Evolutionary conservation across 1,140 invertebrate species (phyloP).

Genomic region (Lutraria rhynchaena): DNA sequence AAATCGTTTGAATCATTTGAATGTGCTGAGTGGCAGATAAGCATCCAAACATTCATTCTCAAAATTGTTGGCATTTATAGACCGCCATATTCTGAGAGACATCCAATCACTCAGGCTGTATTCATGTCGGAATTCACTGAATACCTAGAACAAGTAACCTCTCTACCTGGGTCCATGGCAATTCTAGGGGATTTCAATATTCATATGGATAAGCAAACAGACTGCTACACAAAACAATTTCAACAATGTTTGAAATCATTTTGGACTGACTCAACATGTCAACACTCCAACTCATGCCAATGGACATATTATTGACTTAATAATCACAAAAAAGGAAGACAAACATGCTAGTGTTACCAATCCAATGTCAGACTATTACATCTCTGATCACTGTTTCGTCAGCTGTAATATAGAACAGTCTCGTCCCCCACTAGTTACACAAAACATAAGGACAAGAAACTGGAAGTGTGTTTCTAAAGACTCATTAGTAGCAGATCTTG

Average conservation of each 20-base stretch:
- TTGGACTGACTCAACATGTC: constrained; percentile 1
- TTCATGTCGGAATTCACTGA: constrained; percentile 25
- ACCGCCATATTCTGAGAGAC: constrained; percentile 15
- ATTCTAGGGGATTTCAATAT: constrained; percentile 10
- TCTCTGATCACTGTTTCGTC: constrained; percentile 9
- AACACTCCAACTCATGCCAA: not conserved
- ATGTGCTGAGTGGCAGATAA: constrained; percentile 21
- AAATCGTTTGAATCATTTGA: constrained; percentile 25
- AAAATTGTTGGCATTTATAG: constrained; percentile 2
- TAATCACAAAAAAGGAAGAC: constrained; percentile 16
- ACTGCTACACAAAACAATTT: constrained; percentile 28
- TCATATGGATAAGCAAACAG: constrained; percentile 11
- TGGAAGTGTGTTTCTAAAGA: constrained; percentile 34
- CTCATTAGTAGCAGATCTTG: not conserved
- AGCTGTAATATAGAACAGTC: constrained; percentile 17
- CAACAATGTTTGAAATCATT: not conserved
- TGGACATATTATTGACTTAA: constrained; percentile 17
- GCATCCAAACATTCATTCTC: constrained; percentile 8
- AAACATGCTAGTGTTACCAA: not conserved
- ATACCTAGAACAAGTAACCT: not conserved
- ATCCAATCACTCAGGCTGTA: not conserved
- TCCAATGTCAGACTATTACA: constrained; percentile 7
- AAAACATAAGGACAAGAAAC: not conserved
- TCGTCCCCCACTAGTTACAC: not conserved
- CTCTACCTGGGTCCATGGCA: not conserved